Conservation (phyloP, 2,113 vertebrate genomes). For the Otus sunia region DNA sequence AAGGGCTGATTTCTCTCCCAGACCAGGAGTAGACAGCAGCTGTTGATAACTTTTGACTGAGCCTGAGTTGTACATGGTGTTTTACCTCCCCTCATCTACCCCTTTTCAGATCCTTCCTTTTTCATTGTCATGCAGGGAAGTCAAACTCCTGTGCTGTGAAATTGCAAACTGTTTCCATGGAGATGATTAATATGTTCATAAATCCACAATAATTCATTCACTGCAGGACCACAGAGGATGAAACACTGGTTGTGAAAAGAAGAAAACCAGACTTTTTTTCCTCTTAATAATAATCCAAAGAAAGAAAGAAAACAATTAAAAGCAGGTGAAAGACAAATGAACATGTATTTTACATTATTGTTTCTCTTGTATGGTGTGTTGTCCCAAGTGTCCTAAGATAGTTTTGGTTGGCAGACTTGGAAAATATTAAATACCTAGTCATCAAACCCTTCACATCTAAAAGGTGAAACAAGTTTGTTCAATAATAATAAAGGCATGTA, state of each 20-base stretch:
- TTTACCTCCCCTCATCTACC: not conserved
- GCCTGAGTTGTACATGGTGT: not conserved
- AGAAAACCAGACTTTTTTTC: not conserved
- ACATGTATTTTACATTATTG: not conserved
- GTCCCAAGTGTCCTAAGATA: not conserved
- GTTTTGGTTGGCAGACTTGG: not conserved
- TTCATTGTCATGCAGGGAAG: not conserved
- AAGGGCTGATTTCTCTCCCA: not conserved
- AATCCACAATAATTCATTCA: slow-evolving; percentile 46
- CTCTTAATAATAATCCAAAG: not conserved
- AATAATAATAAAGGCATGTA: not conserved
- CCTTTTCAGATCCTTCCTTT: not conserved
- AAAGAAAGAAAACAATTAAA: not conserved
- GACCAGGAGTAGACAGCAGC: not conserved
- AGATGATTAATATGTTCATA: slow-evolving; percentile 63
- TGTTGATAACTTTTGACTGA: not conserved
- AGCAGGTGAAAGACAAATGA: not conserved
- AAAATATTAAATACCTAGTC: not conserved
- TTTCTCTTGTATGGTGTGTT: not conserved
- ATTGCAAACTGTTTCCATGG: slow-evolving; percentile 56
- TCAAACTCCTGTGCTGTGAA: slow-evolving; percentile 1
- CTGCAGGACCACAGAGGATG: not conserved
- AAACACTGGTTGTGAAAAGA: not conserved
- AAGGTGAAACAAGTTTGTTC: not conserved
- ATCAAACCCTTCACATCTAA: not conserved